Evolutionary conservation across 2,888 invertebrate species (phyloP).

Genomic region (Catocala nupta): DNA sequence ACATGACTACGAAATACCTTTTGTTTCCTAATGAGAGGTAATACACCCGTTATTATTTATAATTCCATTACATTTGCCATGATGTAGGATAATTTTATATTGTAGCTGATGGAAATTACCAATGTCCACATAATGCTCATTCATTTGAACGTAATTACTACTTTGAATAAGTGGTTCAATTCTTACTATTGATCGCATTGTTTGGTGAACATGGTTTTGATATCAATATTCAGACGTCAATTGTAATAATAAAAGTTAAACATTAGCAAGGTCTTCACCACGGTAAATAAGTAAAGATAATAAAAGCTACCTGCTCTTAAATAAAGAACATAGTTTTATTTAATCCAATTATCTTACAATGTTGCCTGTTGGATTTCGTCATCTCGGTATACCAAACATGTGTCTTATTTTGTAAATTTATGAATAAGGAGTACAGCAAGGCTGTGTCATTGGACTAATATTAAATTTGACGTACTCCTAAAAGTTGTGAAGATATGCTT

Average conservation of each 20-base stretch:
- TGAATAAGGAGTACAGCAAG: conserved; percentile 1
- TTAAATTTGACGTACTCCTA: too few relatives aligned
- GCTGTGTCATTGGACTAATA: neutral
- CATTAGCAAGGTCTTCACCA: too few relatives aligned
- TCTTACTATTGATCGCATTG: neutral
- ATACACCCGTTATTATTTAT: conserved; percentile 39
- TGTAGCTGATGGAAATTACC: conserved; percentile 35
- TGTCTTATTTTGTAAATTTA: too few relatives aligned
- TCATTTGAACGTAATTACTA: conserved; percentile 33
- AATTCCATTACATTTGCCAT: conserved; percentile 50
- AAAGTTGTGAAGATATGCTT: neutral
- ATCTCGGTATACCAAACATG: too few relatives aligned
- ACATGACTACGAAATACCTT: conserved; percentile 31
- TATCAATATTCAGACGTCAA: too few relatives aligned
- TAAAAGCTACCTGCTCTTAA: too few relatives aligned
- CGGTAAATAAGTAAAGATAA: too few relatives aligned
- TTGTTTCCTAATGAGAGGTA: conserved; percentile 48
- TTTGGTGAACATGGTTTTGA: neutral
- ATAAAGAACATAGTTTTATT: too few relatives aligned
- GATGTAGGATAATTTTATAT: conserved; percentile 36
- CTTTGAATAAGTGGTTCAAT: conserved; percentile 13
- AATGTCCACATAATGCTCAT: conserved; percentile 31
- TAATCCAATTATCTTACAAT: too few relatives aligned
- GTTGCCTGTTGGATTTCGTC: too few relatives aligned
- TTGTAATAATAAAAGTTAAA: too few relatives aligned